Conservation (phyloP, 37 sponge, comb jelly and placozoan genomes). For the Cladorhizidae sp. region DNA sequence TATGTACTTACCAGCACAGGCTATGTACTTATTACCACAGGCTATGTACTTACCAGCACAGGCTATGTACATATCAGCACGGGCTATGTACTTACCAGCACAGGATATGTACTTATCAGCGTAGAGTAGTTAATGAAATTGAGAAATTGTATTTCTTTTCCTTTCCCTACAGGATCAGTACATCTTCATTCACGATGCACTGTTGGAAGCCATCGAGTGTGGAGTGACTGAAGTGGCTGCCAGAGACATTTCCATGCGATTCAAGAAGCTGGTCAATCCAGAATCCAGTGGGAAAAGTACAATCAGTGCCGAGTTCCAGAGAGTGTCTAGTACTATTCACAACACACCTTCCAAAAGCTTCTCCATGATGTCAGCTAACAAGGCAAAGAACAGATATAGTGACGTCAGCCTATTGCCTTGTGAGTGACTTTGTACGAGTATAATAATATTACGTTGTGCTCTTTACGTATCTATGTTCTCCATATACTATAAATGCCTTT, state of each 20-base stretch:
- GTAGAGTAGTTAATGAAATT: too few species aligned
- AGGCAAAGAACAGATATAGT: constrained; percentile 71
- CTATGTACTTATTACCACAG: too few species aligned
- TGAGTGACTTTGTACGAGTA: constrained; percentile 7
- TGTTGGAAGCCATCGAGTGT: constrained; percentile 90
- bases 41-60: too few species aligned
- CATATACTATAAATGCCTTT: not conserved
- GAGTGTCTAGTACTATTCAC: constrained; percentile 32
- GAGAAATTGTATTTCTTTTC: too few species aligned
- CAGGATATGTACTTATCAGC: too few species aligned
- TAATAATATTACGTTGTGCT: not conserved
- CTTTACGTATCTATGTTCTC: not conserved
- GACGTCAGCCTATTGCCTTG: constrained; percentile 58
- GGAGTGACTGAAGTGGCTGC: constrained; percentile 87
- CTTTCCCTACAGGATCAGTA: constrained; percentile 69
- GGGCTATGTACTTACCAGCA: too few species aligned
- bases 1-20: too few species aligned
- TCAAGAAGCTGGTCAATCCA: constrained; percentile 46
- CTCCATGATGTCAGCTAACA: constrained; percentile 34
- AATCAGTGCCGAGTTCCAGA: constrained; percentile 59
- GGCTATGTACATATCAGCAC: too few species aligned
- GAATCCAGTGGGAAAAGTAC: constrained; percentile 20
- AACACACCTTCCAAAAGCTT: not conserved
- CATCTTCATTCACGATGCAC: constrained; percentile 92
- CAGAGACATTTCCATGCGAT: constrained; percentile 61